These are phyloP conservation scores for Chrysina gloriosa DNA, from an alignment of 2,888 invertebrate species.

Conservation along the genomic window DNA sequence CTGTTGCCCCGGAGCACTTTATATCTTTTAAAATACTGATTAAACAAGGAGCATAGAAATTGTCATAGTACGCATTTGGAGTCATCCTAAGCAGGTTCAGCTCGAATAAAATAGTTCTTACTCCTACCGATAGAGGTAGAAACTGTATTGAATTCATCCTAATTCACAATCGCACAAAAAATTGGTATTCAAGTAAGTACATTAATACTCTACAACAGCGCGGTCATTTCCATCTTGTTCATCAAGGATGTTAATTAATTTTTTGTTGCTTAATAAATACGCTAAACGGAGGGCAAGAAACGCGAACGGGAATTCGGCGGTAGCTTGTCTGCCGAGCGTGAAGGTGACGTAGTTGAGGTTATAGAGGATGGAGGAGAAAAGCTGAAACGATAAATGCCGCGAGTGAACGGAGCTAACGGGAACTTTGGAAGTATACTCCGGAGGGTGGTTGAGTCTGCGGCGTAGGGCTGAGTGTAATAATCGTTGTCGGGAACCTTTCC, in stretches of 20 bases:
- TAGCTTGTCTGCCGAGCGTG: slow-evolving; percentile 12
- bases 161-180: too few relatives aligned
- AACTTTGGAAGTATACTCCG: slow-evolving; percentile 27
- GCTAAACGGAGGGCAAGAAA: slow-evolving; percentile 34
- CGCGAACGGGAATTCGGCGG: slow-evolving; percentile 7
- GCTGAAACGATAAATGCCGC: background rate
- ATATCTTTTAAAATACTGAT: too few relatives aligned
- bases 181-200: too few relatives aligned
- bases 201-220: too few relatives aligned
- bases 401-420: slow-evolving; percentile 8
- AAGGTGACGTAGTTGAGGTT: slow-evolving; percentile 19
- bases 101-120: too few relatives aligned
- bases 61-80: too few relatives aligned
- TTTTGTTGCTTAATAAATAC: slow-evolving; percentile 34
- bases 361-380: background rate
- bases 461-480: slow-evolving; percentile 34
- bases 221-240: slow-evolving; percentile 14
- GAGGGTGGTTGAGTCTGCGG: slow-evolving; percentile 23
- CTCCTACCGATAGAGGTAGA: too few relatives aligned
- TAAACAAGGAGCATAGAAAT: too few relatives aligned
- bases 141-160: too few relatives aligned
- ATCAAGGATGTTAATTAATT: slow-evolving; percentile 32
- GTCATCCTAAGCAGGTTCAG: too few relatives aligned
- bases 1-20: too few relatives aligned
- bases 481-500: slow-evolving; percentile 36